phyloP scores from a whole-genome alignment of 2,797 vertebrate species.

The Pipistrellus pipistrellus region DNA sequence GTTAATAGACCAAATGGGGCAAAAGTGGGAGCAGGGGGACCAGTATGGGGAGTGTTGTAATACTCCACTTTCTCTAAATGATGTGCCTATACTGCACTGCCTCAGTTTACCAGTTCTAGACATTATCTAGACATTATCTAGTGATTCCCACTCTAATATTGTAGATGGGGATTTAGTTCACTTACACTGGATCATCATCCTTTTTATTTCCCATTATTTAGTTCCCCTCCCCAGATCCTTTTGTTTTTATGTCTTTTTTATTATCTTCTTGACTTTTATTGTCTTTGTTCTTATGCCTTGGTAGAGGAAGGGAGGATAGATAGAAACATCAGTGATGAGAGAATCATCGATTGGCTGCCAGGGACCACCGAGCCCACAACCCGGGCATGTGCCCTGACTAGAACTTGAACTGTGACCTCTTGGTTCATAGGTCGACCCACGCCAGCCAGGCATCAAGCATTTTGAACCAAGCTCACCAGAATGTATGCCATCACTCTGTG shows the following conservation, averaged over 20 bases:
- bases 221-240: background rate
- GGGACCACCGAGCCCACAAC: background rate
- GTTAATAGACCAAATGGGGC: slow-evolving; percentile 54
- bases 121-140: background rate
- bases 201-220: slow-evolving; percentile 55
- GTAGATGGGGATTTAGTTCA: slow-evolving; percentile 41
- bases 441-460: background rate
- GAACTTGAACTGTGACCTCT: background rate
- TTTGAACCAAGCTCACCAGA: slow-evolving; percentile 20
- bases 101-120: slow-evolving; percentile 13
- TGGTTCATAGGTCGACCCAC: too few relatives aligned
- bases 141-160: slow-evolving; percentile 12
- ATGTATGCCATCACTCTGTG: background rate
- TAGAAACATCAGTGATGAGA: background rate
- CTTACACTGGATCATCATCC: background rate
- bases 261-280: slow-evolving; percentile 42
- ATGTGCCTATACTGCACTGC: background rate
- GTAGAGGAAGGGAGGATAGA: background rate
- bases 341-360: background rate
- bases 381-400: background rate
- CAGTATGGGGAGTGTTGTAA: background rate
- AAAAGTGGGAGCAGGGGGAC: slow-evolving; percentile 3
- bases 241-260: slow-evolving; percentile 33
- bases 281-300: background rate
- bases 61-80: slow-evolving; percentile 55